Conservation (phyloP, 2,113 vertebrate species). For the Osmerus eperlanus region DNA sequence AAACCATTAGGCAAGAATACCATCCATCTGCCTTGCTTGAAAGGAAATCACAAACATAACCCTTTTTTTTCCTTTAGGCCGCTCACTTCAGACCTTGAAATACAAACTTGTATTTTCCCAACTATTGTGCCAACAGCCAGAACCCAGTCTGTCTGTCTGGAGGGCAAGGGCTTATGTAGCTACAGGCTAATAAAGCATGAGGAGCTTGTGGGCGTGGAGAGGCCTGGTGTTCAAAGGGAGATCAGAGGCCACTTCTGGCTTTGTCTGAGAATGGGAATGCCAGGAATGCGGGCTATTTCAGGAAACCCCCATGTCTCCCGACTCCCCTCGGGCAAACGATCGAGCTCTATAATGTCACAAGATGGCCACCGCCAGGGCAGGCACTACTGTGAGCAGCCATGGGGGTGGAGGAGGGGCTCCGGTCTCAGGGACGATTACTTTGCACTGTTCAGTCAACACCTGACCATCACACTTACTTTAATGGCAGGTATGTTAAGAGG, state of each 20-base stretch:
- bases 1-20: not conserved
- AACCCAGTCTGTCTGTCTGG: constrained; percentile 10
- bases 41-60: not conserved
- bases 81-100: not conserved
- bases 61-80: not conserved
- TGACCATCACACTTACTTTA: not conserved
- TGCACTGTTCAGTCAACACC: constrained; percentile 1
- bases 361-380: constrained; percentile 53
- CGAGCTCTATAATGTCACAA: constrained; percentile 34
- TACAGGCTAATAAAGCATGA: constrained; percentile 60
- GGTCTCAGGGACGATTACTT: not conserved
- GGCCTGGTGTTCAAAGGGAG: constrained; percentile 58
- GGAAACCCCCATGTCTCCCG: constrained; percentile 41
- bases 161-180: constrained; percentile 54
- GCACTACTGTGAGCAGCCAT: not conserved
- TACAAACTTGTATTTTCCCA: not conserved
- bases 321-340: constrained; percentile 42
- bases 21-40: not conserved
- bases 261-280: constrained; percentile 64
- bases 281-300: constrained; percentile 68
- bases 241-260: constrained; percentile 63
- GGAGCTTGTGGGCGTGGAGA: constrained; percentile 50
- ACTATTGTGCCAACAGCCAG: not conserved
- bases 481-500: not conserved
- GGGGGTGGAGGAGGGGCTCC: not conserved